Percentiles rank a stretch among this genome's conserved stretches.
phyloP scores from a whole-genome alignment of 2,888 invertebrate species.

The Acronicta psi region DNA sequence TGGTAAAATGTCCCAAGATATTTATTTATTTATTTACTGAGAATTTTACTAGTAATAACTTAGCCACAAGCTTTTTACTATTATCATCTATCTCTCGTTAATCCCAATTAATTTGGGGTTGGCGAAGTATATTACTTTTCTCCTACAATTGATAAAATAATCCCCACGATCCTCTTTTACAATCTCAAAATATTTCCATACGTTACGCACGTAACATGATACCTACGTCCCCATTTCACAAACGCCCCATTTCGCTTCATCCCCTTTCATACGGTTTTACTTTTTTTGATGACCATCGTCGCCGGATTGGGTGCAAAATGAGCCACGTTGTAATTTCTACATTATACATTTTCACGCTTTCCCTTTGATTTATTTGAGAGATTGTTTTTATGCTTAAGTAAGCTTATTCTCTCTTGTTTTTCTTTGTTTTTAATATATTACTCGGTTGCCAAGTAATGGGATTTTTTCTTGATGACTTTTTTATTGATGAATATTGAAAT shows the following conservation, averaged over 20 bases:
- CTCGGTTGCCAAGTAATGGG: neutral
- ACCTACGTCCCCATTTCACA: constrained; percentile 5
- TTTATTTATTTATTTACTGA: no score
- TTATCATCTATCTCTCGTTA: neutral
- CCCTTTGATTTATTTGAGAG: constrained; percentile 52
- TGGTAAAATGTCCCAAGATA: no score
- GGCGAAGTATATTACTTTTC: no score
- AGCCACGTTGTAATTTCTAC: constrained; percentile 61
- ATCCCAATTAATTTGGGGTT: no score
- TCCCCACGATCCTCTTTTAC: neutral
- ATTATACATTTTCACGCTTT: constrained; percentile 59
- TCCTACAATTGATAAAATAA: no score
- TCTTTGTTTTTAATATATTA: constrained; percentile 15
- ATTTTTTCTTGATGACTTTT: neutral
- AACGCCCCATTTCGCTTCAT: constrained; percentile 27
- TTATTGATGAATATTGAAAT: neutral
- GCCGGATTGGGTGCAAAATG: constrained; percentile 56
- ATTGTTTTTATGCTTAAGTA: constrained; percentile 49
- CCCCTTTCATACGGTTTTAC: constrained; percentile 23
- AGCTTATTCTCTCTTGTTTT: constrained; percentile 36
- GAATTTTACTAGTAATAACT: no score
- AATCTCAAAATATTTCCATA: constrained; percentile 13
- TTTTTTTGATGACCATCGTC: constrained; percentile 37
- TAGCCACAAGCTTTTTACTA: neutral
- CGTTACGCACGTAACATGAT: constrained; percentile 14